These are phyloP conservation scores for Yoshiicerus persimilis DNA, from an alignment of 1,140 invertebrate genomes.

Conservation along the genomic window DNA sequence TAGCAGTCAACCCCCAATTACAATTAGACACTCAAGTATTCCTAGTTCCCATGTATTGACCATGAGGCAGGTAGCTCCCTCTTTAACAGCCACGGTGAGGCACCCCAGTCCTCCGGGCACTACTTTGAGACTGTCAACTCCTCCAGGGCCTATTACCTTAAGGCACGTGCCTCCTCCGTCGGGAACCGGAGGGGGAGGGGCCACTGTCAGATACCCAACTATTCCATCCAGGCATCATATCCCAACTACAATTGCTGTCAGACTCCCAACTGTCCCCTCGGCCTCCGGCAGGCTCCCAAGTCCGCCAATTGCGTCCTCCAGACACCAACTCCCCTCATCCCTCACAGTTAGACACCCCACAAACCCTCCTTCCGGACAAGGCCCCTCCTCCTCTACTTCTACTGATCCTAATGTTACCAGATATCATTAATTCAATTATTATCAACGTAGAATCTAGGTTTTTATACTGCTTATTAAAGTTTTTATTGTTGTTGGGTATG, in stretches of 20 bases:
- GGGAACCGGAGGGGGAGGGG: background rate
- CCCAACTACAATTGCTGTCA: background rate
- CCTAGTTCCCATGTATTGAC: background rate
- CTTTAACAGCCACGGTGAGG: background rate
- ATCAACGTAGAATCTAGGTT: background rate
- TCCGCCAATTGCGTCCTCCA: background rate
- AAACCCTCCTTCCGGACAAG: background rate
- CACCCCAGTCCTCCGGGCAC: background rate
- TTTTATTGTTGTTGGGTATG: background rate
- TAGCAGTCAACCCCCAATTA: background rate
- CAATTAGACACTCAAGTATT: background rate
- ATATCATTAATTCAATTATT: background rate
- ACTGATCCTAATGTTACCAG: slow-evolving; percentile 6
- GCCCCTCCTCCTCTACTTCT: background rate
- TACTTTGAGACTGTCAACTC: background rate
- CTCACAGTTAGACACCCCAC: background rate
- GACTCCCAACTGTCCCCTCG: background rate
- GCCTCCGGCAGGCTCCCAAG: background rate
- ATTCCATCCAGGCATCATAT: background rate
- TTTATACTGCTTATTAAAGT: background rate
- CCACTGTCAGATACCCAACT: background rate
- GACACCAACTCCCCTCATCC: background rate
- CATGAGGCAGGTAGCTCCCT: background rate
- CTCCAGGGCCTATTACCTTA: background rate
- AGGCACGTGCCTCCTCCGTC: background rate